Evolutionary conservation across 2,888 invertebrate genomes (phyloP), one percentile per base, ranked within the genome.

Genomic region (Cantharis rufa): DNA sequence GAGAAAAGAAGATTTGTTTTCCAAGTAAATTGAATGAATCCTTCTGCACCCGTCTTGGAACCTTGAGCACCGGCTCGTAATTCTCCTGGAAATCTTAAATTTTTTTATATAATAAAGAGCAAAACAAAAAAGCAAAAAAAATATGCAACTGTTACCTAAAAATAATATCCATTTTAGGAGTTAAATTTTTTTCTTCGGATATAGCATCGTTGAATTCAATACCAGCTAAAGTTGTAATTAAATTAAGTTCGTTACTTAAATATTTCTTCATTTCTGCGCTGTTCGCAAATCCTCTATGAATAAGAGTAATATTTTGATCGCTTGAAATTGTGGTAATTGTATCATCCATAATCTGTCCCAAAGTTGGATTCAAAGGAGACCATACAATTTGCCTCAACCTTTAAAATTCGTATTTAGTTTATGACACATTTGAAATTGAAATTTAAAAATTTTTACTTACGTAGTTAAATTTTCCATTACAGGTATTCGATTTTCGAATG

Each of bases 1-100:
- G 84, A 82, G 77, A 80, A 96, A 62, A 93, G 86, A 3, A 90
- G 84, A 83, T 92, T 91, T 0, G 96, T 95, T 15, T 90, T 88
- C 96, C 96, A 96, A 71, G 87, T 88, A 71, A 62, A 66, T 10
- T 10, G 48, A n/a, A 48, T n/a, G 9, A 48, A 48, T n/a, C 64
- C 61, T 62, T 83, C 16, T 16, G 16, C 18, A 18, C 27, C 13
- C 62, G n/a, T 21, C 1, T n/a, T 61, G 10, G 15, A 18, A 15
- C 11, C 15, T n/a, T 24, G 5, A 62, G 18, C 18, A n/a, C 62
- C 15, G 10, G 15, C 10, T 10, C 93, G 89, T 24, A 92, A 89
- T 82, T 92, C 91, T 71, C 91, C 91, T 5, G 93, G 93, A 85
- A 93, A 93, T n/a, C 88, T 85, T 62, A 70, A 79, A 74, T 3